phyloP scores from a whole-genome alignment of 2,113 vertebrate species.

The Malurus melanocephalus region DNA sequence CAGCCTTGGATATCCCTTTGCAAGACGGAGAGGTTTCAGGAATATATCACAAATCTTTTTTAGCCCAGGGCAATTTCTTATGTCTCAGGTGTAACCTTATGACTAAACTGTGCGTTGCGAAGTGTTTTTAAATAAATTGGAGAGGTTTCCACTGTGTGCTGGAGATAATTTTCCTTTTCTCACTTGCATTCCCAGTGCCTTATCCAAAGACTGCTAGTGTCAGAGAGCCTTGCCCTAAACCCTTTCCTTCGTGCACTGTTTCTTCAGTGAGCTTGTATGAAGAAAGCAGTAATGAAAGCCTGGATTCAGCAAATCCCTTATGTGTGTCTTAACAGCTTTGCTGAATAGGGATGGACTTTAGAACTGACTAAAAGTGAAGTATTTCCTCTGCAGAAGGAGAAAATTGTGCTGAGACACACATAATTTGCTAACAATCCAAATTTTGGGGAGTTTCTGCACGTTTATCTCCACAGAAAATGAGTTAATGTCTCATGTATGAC shows the following conservation, averaged over 20 bases:
- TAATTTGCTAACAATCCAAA: constrained; percentile 16
- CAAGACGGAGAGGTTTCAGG: neutral
- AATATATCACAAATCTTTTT: neutral
- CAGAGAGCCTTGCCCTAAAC: neutral
- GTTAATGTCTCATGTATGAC: neutral
- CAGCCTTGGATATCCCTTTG: neutral
- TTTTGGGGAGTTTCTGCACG: constrained; percentile 10
- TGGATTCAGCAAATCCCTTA: constrained; percentile 31
- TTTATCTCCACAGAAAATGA: neutral
- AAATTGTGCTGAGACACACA: constrained; percentile 8
- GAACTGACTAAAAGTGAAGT: constrained; percentile 32
- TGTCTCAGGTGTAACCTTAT: neutral
- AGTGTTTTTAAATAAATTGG: neutral
- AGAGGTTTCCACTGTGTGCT: neutral
- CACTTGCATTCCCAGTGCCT: neutral
- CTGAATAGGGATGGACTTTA: constrained; percentile 23
- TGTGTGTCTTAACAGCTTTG: constrained; percentile 5
- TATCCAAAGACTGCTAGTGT: neutral
- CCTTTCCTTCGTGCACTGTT: neutral
- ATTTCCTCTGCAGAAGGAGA: constrained; percentile 31
- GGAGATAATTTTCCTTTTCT: neutral
- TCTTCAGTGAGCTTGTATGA: neutral
- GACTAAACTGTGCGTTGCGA: neutral
- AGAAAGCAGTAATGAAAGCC: neutral
- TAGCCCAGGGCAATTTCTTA: neutral